Percentiles rank a stretch among this genome's conserved stretches.
Conservation (phyloP, 2,888 invertebrate species). For the Monoplex corrugatus region DNA sequence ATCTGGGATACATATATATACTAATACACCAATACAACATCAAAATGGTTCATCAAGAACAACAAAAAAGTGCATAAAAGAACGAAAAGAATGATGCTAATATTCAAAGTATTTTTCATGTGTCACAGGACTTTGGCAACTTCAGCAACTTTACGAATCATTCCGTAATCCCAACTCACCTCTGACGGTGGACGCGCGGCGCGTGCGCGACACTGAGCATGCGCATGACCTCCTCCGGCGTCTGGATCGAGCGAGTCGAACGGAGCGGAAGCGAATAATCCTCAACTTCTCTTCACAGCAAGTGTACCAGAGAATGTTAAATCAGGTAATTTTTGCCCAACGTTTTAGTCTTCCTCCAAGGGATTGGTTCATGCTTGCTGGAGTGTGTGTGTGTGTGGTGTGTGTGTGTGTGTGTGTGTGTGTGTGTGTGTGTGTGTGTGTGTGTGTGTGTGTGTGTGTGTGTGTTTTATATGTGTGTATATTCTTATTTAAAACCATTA, state of each 20-base stretch:
- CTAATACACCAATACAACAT: background rate
- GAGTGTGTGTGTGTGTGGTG: too few species aligned
- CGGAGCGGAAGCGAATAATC: conserved; percentile 66
- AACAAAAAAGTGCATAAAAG: too few species aligned
- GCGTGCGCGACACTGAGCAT: conserved; percentile 61
- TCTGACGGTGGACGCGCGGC: conserved; percentile 64
- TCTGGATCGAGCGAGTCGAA: conserved; percentile 62
- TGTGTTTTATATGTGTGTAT: too few species aligned
- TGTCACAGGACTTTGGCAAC: conserved; percentile 90
- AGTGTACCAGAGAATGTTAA: conserved; percentile 69
- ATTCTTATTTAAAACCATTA: too few species aligned
- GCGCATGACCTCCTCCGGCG: conserved; percentile 72
- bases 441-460: too few species aligned
- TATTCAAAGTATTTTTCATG: too few species aligned
- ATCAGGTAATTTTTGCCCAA: conserved; percentile 74
- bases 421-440: too few species aligned
- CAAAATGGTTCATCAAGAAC: too few species aligned
- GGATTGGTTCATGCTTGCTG: too few species aligned
- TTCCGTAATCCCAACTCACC: conserved; percentile 89
- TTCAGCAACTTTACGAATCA: conserved; percentile 96
- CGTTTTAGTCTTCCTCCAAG: too few species aligned
- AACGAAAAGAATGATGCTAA: too few species aligned
- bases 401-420: too few species aligned
- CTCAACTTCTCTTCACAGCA: conserved; percentile 68
- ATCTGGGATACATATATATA: background rate